These are phyloP conservation scores for Drosophila ironensis DNA, from an alignment of 1,140 invertebrate genomes.

Conservation along the genomic window DNA sequence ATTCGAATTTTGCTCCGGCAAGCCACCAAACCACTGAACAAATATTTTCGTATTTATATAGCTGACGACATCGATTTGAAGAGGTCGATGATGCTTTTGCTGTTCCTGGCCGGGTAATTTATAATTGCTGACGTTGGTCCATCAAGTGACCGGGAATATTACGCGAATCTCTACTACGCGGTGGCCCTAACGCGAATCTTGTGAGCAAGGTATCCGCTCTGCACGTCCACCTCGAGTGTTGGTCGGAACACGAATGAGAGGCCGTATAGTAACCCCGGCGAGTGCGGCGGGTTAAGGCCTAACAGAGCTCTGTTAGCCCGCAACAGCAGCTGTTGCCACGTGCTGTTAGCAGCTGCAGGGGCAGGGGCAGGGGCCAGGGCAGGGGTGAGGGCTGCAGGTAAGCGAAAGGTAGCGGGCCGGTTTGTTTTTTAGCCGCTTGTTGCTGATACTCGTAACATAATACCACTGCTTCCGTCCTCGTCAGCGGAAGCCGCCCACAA, in stretches of 20 bases:
- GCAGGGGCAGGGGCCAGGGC: no score
- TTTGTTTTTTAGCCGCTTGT: slow-evolving; percentile 30
- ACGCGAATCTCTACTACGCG: slow-evolving; percentile 58
- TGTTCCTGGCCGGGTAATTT: slow-evolving; percentile 16
- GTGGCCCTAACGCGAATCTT: slow-evolving; percentile 26
- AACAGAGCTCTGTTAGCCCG: slow-evolving; percentile 15
- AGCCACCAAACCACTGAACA: slow-evolving; percentile 12
- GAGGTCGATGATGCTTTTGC: neutral
- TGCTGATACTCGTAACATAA: slow-evolving; percentile 33
- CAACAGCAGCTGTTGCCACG: slow-evolving; percentile 34
- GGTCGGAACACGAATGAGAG: slow-evolving; percentile 22
- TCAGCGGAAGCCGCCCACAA: slow-evolving; percentile 12
- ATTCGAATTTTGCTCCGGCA: slow-evolving; percentile 26
- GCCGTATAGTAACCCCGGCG: neutral
- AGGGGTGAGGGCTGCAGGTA: slow-evolving; percentile 28
- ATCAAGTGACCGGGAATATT: slow-evolving; percentile 25
- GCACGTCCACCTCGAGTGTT: slow-evolving; percentile 32
- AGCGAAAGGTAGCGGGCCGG: slow-evolving; percentile 8
- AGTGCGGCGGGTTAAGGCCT: neutral
- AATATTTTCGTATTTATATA: slow-evolving; percentile 34
- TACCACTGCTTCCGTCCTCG: slow-evolving; percentile 17
- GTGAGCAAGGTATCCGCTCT: slow-evolving; percentile 11
- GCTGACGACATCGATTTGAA: slow-evolving; percentile 43
- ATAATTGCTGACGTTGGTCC: slow-evolving; percentile 31
- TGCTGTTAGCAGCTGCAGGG: slow-evolving; percentile 65